These are phyloP conservation scores for Amphipyra berbera DNA, from an alignment of 2,888 invertebrate species.

Conservation along the genomic window DNA sequence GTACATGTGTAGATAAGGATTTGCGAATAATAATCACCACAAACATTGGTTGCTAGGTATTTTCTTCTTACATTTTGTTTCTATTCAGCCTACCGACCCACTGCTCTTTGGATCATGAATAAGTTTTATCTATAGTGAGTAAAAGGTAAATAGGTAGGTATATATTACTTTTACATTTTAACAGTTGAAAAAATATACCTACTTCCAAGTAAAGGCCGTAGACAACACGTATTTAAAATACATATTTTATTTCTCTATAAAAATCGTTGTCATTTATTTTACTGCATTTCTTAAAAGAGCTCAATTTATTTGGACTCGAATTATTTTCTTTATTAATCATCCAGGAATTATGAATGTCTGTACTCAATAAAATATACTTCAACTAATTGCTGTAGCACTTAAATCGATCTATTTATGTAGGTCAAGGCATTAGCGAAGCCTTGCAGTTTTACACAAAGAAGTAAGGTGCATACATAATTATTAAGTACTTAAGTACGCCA, in stretches of 20 bases:
- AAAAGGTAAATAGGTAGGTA: too few relatives aligned
- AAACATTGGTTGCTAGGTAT: background rate
- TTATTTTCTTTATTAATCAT: too few relatives aligned
- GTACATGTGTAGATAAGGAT: constrained; percentile 13
- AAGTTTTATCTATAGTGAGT: too few relatives aligned
- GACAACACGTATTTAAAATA: too few relatives aligned
- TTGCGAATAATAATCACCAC: constrained; percentile 10
- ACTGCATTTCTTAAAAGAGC: too few relatives aligned
- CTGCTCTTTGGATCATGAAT: too few relatives aligned
- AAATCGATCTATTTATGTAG: constrained; percentile 48
- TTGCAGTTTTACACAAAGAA: constrained; percentile 36
- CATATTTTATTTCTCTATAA: too few relatives aligned
- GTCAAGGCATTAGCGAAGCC: constrained; percentile 47
- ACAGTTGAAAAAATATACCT: constrained; percentile 17
- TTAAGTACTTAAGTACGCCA: constrained; percentile 14
- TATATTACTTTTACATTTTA: constrained; percentile 6
- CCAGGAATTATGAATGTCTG: too few relatives aligned
- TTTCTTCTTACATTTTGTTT: too few relatives aligned
- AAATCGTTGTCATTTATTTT: constrained; percentile 19
- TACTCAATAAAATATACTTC: too few relatives aligned
- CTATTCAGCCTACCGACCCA: too few relatives aligned
- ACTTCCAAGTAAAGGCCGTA: background rate
- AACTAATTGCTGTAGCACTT: background rate
- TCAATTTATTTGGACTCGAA: too few relatives aligned
- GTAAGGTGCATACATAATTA: constrained; percentile 14